Conservation (phyloP, 2,888 invertebrate species). For the Mellilla xanthometata region DNA sequence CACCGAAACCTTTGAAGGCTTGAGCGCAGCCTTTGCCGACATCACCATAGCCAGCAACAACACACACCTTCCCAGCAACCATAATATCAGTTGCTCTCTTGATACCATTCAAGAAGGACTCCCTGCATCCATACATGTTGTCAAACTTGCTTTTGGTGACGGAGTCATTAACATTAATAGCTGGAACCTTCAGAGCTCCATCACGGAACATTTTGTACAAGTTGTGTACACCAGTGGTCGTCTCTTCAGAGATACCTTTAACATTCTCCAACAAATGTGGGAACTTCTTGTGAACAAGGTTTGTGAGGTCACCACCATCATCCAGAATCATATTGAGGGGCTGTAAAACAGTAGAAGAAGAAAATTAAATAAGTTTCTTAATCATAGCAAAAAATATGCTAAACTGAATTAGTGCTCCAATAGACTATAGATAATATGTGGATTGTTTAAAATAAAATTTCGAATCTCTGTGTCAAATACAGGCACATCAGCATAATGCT, state of each 20-base stretch:
- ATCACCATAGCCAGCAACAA: constrained; percentile 99
- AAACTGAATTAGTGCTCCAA: too few species aligned
- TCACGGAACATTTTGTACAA: constrained; percentile 97
- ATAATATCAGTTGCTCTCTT: constrained; percentile 99
- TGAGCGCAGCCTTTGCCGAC: constrained; percentile 99
- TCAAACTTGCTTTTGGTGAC: constrained; percentile 99
- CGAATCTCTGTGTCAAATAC: too few species aligned
- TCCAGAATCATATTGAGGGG: constrained; percentile 99
- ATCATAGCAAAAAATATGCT: too few species aligned
- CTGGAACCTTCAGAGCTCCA: constrained; percentile 93
- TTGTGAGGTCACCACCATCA: constrained; percentile 99
- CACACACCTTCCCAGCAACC: constrained; percentile 99
- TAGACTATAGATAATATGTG: too few species aligned
- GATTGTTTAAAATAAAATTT: too few species aligned
- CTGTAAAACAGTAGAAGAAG: too few species aligned
- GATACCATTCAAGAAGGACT: constrained; percentile 98
- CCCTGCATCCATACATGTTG: constrained; percentile 99
- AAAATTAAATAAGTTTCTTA: constrained; percentile 13
- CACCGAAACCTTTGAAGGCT: constrained; percentile 96
- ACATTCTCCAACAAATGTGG: constrained; percentile 91
- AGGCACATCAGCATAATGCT: too few species aligned
- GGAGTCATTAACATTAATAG: constrained; percentile 99
- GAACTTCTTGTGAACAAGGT: constrained; percentile 95
- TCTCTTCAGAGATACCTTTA: constrained; percentile 97
- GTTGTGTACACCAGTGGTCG: constrained; percentile 99